Evolutionary conservation across 92 coral and sea anemone species (phyloP).

Genomic region (Parazoanthus atlanticus): DNA sequence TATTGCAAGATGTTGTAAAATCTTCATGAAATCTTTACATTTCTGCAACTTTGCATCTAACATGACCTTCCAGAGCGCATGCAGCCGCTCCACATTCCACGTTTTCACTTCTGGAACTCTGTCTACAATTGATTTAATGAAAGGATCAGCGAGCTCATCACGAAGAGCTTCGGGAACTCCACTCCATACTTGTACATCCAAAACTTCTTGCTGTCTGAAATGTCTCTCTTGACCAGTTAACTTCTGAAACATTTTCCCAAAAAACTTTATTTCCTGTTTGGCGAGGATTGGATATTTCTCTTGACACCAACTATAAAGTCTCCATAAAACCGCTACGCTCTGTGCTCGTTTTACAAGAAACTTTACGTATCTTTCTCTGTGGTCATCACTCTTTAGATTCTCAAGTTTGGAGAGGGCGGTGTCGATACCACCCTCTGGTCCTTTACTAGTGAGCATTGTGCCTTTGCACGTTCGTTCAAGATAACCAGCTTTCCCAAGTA

Average conservation of each 20-base stretch:
- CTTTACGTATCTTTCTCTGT: not conserved
- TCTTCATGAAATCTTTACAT: not conserved
- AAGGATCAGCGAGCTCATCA: conserved; percentile 45
- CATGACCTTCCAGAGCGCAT: conserved; percentile 15
- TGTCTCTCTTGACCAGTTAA: not conserved
- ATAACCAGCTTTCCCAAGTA: not conserved
- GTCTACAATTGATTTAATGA: conserved; percentile 35
- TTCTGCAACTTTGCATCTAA: conserved; percentile 52
- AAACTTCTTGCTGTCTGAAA: conserved; percentile 48
- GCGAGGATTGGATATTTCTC: not conserved
- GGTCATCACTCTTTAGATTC: not conserved
- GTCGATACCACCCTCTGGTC: not conserved
- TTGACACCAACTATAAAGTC: conserved; percentile 2
- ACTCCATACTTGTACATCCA: conserved; percentile 52
- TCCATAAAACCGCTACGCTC: conserved; percentile 7
- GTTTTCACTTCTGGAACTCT: conserved; percentile 19
- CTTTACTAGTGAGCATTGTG: not conserved
- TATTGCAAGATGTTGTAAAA: not conserved
- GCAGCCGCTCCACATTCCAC: not conserved
- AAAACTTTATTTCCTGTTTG: not conserved
- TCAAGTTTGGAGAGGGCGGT: not conserved
- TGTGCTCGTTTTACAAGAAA: not conserved
- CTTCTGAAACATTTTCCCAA: not conserved
- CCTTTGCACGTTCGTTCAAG: not conserved
- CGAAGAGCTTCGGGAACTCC: conserved; percentile 52